These are phyloP conservation scores for Glyphotaelius pellucidus DNA, from an alignment of 2,888 invertebrate genomes.

Conservation along the genomic window DNA sequence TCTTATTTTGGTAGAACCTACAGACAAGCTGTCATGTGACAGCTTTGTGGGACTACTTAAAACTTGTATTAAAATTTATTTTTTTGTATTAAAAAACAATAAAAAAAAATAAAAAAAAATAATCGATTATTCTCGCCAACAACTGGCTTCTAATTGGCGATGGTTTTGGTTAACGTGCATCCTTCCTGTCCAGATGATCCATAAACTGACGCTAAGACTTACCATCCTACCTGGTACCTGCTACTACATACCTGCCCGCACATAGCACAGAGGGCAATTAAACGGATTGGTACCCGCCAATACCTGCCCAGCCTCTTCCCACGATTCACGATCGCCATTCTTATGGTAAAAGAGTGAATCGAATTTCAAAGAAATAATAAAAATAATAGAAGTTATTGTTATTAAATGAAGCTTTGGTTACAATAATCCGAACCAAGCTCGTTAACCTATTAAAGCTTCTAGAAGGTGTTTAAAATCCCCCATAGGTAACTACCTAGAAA, in stretches of 20 bases:
- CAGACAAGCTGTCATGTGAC: too few species aligned
- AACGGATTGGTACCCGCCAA: neutral
- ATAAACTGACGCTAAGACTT: neutral
- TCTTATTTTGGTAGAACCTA: too few species aligned
- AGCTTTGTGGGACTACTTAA: too few species aligned
- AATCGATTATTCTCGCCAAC: neutral
- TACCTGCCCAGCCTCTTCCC: neutral
- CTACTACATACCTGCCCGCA: neutral
- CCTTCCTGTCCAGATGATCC: slow-evolving; percentile 6
- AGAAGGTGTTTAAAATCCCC: neutral
- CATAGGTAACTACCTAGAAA: neutral
- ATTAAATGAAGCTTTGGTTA: neutral
- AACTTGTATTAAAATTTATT: too few species aligned
- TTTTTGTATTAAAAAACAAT: too few species aligned
- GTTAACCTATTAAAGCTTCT: neutral
- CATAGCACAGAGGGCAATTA: neutral
- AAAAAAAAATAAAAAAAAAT: too few species aligned
- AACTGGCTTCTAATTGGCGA: slow-evolving; percentile 10
- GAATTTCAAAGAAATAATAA: neutral
- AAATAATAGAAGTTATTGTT: neutral
- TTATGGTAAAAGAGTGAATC: neutral
- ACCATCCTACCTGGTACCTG: too few species aligned
- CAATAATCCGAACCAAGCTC: neutral
- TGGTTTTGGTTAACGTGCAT: slow-evolving; percentile 11
- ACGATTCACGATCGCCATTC: neutral